phyloP scores from a whole-genome alignment of 2,113 vertebrate species.

The Bothrops jararaca region DNA sequence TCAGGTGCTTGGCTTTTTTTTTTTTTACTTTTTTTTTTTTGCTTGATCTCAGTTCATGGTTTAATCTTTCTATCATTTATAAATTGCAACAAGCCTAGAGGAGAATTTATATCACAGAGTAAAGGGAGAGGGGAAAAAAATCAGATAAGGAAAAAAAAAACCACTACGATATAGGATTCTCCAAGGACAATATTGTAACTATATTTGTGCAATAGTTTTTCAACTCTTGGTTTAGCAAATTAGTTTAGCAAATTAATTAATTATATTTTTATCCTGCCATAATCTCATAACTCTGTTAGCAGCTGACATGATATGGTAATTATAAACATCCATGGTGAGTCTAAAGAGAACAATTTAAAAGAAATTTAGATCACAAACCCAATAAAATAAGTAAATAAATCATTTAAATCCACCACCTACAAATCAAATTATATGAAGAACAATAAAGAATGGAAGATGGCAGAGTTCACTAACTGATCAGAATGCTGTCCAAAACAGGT shows the following conservation, averaged over 20 bases:
- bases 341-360: not conserved
- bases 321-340: not conserved
- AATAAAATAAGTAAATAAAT: not conserved
- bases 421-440: not conserved
- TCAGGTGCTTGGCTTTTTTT: slow-evolving; percentile 39
- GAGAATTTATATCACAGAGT: slow-evolving; percentile 53
- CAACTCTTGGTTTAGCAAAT: slow-evolving; percentile 18
- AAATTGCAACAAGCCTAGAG: slow-evolving; percentile 51
- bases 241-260: not conserved
- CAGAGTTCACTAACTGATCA: not conserved
- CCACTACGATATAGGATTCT: slow-evolving; percentile 34
- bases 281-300: not conserved
- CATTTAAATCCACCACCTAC: not conserved
- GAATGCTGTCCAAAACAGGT: not conserved
- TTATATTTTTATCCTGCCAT: not conserved
- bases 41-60: slow-evolving; percentile 52
- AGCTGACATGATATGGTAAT: not conserved
- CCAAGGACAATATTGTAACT: slow-evolving; percentile 42
- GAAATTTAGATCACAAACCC: not conserved
- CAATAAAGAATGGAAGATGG: not conserved
- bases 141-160: not conserved
- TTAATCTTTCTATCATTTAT: slow-evolving; percentile 58
- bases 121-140: slow-evolving; percentile 33
- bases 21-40: not conserved
- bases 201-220: slow-evolving; percentile 29